A percentile compares a stretch with the other conserved stretches of the same genome.
phyloP scores from a whole-genome alignment of 1,140 invertebrate species.

The Calliopsis andreniformis region DNA sequence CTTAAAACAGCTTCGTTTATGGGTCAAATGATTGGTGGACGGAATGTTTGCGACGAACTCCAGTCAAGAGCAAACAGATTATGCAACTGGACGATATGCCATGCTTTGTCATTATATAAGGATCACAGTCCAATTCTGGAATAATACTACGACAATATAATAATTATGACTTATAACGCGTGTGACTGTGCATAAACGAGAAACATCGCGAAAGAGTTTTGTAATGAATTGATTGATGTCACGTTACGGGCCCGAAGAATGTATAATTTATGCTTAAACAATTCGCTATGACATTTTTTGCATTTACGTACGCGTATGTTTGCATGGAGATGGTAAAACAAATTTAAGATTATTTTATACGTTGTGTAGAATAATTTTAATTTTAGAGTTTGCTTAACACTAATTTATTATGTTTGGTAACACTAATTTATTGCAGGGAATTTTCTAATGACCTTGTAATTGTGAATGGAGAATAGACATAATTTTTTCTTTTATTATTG shows the following conservation, averaged over 20 bases:
- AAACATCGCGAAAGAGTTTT: constrained; percentile 44
- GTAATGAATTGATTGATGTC: constrained; percentile 41
- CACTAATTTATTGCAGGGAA: too few relatives aligned
- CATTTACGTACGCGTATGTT: too few relatives aligned
- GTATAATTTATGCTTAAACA: background rate
- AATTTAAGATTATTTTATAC: too few relatives aligned
- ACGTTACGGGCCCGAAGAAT: constrained; percentile 26
- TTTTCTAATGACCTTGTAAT: too few relatives aligned
- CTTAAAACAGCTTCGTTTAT: background rate
- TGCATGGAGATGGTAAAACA: too few relatives aligned
- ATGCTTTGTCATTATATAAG: constrained; percentile 63
- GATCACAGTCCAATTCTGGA: constrained; percentile 59
- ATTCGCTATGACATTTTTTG: background rate
- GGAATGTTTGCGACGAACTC: constrained; percentile 43
- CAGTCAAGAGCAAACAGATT: constrained; percentile 61
- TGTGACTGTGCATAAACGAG: constrained; percentile 47
- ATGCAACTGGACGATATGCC: constrained; percentile 50
- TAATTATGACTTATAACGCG: constrained; percentile 51
- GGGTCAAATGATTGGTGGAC: background rate
- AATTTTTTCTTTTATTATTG: too few relatives aligned
- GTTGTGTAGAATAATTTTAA: too few relatives aligned
- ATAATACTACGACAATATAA: constrained; percentile 58
- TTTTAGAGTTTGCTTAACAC: too few relatives aligned
- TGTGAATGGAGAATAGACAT: too few relatives aligned
- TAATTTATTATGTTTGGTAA: too few relatives aligned